Conservation (phyloP, 2,797 vertebrate species). For the Pterois miles region DNA sequence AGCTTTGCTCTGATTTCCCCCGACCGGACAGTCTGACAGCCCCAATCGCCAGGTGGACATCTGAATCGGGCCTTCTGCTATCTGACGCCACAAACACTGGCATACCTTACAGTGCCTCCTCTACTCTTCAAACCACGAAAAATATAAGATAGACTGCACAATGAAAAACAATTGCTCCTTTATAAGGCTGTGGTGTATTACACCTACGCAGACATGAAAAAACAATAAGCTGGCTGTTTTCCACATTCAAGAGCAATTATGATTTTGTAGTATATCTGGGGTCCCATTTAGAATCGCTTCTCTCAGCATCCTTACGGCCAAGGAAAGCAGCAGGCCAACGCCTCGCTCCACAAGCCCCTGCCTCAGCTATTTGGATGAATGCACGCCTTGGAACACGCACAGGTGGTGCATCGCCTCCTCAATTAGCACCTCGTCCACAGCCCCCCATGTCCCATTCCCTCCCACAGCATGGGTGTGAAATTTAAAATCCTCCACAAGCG, state of each 20-base stretch:
- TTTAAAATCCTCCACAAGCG: conserved; percentile 52
- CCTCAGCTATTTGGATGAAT: conserved; percentile 58
- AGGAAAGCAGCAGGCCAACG: conserved; percentile 22
- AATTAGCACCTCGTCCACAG: conserved; percentile 76
- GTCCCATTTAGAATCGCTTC: conserved; percentile 53
- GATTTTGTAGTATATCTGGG: conserved; percentile 45
- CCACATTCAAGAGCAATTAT: conserved; percentile 55
- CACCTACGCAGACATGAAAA: conserved; percentile 35
- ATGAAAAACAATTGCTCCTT: conserved; percentile 17
- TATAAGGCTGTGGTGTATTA: conserved; percentile 27
- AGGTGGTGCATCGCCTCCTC: conserved; percentile 65
- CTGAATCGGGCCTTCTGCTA: conserved; percentile 52
- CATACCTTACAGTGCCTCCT: conserved; percentile 5
- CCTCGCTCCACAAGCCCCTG: conserved; percentile 39
- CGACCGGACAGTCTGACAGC: conserved; percentile 65
- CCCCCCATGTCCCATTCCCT: conserved; percentile 53
- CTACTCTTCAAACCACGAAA: background rate
- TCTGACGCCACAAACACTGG: conserved; percentile 4
- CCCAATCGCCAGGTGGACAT: conserved; percentile 52
- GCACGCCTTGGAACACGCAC: conserved; percentile 45
- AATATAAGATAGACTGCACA: background rate
- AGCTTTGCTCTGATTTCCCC: conserved; percentile 73
- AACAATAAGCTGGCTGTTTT: conserved; percentile 49
- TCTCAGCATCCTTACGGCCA: conserved; percentile 42
- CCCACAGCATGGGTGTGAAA: conserved; percentile 57